Conservation (phyloP, 2,888 invertebrate genomes). For the Chaitophorus viminalis region DNA sequence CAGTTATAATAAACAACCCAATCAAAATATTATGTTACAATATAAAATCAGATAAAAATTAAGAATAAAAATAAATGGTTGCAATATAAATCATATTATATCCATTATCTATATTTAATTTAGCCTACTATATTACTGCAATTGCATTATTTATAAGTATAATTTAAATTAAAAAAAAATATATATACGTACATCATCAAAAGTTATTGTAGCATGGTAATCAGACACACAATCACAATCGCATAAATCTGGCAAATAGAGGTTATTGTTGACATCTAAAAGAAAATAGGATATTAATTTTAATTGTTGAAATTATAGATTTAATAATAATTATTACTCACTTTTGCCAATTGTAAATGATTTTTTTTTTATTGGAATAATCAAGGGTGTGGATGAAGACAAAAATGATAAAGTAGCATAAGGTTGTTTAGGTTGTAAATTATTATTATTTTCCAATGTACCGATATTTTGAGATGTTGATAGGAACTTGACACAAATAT, state of each 20-base stretch:
- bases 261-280: not conserved
- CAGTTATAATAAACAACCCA: not conserved
- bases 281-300: constrained; percentile 11
- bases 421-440: not conserved
- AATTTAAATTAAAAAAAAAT: not conserved
- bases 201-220: constrained; percentile 82
- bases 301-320: not conserved
- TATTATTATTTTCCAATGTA: not conserved
- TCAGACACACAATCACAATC: constrained; percentile 78
- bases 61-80: not conserved
- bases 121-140: not conserved
- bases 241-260: constrained; percentile 72
- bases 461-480: not conserved
- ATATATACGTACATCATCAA: constrained; percentile 62
- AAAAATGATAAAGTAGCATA: constrained; percentile 13
- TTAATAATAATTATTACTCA: constrained; percentile 8
- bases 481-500: constrained; percentile 39
- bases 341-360: constrained; percentile 33
- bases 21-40: not conserved
- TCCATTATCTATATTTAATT: not conserved
- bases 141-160: not conserved
- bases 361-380: not conserved
- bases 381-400: not conserved
- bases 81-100: not conserved
- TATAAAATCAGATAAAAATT: not conserved